A percentile compares a stretch with the other conserved stretches of the same genome.
phyloP scores from a whole-genome alignment of 92 coral and sea anemone species.

The Epizoanthus illoricatus region DNA sequence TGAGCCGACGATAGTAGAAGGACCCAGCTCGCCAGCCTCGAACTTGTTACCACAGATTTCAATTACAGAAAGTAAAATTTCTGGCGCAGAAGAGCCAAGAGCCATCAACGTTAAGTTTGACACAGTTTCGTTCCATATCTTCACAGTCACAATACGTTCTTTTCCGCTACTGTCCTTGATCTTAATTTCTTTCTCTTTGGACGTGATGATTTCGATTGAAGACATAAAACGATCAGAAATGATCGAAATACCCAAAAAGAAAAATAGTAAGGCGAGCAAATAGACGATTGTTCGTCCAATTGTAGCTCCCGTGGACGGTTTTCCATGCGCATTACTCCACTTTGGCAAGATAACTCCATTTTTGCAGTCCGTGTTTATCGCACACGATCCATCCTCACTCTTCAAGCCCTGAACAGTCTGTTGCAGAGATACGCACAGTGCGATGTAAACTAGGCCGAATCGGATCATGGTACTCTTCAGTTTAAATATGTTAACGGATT shows the following conservation, averaged over 20 bases:
- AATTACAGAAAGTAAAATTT: conserved; percentile 91
- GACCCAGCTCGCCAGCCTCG: conserved; percentile 96
- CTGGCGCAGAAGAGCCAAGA: conserved; percentile 98
- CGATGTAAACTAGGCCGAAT: conserved; percentile 44
- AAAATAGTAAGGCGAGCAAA: conserved; percentile 79
- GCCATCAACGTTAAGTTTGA: conserved; percentile 99
- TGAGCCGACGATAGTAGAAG: conserved; percentile 97
- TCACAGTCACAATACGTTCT: conserved; percentile 86
- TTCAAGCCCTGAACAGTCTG: conserved; percentile 60
- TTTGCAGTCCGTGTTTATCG: conserved; percentile 59
- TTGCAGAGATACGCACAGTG: conserved; percentile 62
- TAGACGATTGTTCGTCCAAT: conserved; percentile 97
- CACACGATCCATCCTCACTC: conserved; percentile 44
- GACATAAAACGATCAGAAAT: conserved; percentile 99
- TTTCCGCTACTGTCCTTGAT: conserved; percentile 89
- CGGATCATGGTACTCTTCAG: conserved; percentile 56
- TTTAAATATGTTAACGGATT: conserved; percentile 63
- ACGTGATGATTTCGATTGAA: conserved; percentile 95
- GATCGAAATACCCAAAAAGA: conserved; percentile 96
- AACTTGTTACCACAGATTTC: conserved; percentile 89
- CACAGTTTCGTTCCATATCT: conserved; percentile 99
- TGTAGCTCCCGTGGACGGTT: conserved; percentile 79
- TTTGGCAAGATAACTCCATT: conserved; percentile 84
- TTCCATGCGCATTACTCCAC: conserved; percentile 68
- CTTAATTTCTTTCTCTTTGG: conserved; percentile 94